Evolutionary conservation across 2,888 invertebrate genomes (phyloP).

Genomic region (Serripes groenlandicus): DNA sequence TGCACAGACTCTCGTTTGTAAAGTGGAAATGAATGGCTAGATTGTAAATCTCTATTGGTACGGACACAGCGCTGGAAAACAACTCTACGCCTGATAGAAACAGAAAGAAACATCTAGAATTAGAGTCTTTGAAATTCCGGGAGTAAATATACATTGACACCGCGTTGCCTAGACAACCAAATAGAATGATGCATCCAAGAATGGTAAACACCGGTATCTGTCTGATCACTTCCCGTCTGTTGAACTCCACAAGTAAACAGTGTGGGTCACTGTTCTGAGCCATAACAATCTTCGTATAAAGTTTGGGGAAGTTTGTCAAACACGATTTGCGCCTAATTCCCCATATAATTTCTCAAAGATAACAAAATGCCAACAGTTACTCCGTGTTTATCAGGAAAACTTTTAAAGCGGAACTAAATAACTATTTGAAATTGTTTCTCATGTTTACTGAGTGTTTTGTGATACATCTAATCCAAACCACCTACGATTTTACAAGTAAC

Average conservation of each 20-base stretch:
- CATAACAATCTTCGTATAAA: no score
- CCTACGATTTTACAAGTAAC: no score
- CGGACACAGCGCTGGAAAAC: neutral
- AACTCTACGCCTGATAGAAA: constrained; percentile 6
- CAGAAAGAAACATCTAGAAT: constrained; percentile 1
- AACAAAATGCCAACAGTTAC: no score
- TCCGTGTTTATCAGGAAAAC: no score
- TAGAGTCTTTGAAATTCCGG: constrained; percentile 9
- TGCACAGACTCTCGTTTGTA: constrained; percentile 2
- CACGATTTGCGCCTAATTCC: no score
- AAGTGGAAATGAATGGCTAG: constrained; percentile 1
- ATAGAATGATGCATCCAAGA: neutral
- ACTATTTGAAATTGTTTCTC: no score
- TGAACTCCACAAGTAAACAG: constrained; percentile 1
- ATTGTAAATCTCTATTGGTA: constrained; percentile 18
- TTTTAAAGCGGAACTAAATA: no score
- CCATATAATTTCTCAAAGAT: no score
- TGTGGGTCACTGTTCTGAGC: no score
- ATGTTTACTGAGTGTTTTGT: no score
- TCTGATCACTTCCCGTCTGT: neutral
- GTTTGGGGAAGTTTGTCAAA: no score
- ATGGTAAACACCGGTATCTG: neutral
- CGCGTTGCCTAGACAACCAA: constrained; percentile 3
- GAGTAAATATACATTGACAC: neutral
- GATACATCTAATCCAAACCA: no score